phyloP scores from a whole-genome alignment of 2,888 invertebrate genomes.

The Athalia circularis region DNA sequence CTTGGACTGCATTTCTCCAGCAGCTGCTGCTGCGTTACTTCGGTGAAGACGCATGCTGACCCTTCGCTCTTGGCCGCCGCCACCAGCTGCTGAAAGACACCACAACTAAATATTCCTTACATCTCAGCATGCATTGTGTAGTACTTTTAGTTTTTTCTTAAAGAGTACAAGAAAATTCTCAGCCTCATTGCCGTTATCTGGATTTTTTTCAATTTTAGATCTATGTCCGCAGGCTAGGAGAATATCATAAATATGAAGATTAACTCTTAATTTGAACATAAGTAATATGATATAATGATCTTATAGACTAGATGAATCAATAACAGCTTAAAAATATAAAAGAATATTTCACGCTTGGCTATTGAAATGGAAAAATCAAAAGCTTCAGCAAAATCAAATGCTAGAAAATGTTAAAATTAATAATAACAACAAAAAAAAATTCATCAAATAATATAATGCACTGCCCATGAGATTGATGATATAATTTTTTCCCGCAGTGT shows the following conservation, averaged over 20 bases:
- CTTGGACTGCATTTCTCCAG: conserved; percentile 69
- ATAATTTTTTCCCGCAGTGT: conserved; percentile 15
- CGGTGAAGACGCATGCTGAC: conserved; percentile 72
- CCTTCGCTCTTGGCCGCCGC: conserved; percentile 70
- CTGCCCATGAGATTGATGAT: conserved; percentile 54
- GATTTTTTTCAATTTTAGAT: not conserved
- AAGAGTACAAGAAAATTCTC: conserved; percentile 18
- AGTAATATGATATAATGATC: not conserved
- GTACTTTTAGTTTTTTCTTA: conserved; percentile 14
- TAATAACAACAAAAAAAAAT: conserved; percentile 46
- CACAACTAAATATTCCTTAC: conserved; percentile 48
- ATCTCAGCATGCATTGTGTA: conserved; percentile 33
- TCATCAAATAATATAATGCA: conserved; percentile 47
- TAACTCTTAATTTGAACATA: not conserved
- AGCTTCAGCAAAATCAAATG: conserved; percentile 29
- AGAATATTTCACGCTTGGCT: conserved; percentile 69
- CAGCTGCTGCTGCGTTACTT: conserved; percentile 62
- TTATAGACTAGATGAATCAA: not conserved
- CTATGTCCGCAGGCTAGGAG: not conserved
- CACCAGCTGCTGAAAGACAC: conserved; percentile 69
- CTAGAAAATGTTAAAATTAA: conserved; percentile 21
- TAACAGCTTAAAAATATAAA: not conserved
- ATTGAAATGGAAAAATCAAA: conserved; percentile 66
- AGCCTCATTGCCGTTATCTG: not conserved
- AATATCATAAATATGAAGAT: not conserved